These are phyloP conservation scores for Melanostoma mellinum DNA, from an alignment of 2,888 invertebrate genomes.

Conservation along the genomic window DNA sequence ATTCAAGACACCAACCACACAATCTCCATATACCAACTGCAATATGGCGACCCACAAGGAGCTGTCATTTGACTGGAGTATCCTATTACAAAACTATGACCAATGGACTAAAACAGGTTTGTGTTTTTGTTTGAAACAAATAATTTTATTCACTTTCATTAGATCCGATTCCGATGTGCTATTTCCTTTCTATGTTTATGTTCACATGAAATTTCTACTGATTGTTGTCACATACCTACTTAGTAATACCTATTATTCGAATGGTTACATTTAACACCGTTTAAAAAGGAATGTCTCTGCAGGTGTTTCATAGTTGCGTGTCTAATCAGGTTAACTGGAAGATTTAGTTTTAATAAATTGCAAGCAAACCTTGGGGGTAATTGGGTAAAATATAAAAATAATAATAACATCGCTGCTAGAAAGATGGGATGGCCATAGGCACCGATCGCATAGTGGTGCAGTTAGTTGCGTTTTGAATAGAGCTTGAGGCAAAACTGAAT, in stretches of 20 bases:
- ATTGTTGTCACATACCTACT: no score
- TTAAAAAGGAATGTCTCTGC: no score
- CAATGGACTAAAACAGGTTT: slow-evolving; percentile 76
- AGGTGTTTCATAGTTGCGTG: background rate
- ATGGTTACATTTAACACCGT: no score
- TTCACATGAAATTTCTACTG: no score
- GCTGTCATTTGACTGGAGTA: slow-evolving; percentile 76
- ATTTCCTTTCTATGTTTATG: background rate
- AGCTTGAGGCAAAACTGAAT: no score
- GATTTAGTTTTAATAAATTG: slow-evolving; percentile 1
- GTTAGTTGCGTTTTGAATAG: no score
- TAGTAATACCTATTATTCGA: no score
- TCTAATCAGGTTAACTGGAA: slow-evolving; percentile 1
- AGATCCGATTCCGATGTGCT: background rate
- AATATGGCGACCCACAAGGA: slow-evolving; percentile 76
- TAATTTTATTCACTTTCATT: slow-evolving; percentile 9
- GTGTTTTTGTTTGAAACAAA: slow-evolving; percentile 44
- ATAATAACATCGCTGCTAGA: background rate
- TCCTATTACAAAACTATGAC: slow-evolving; percentile 74
- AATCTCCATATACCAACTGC: slow-evolving; percentile 26
- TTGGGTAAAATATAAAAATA: background rate
- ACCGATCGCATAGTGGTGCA: no score
- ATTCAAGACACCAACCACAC: slow-evolving; percentile 27
- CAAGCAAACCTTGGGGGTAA: background rate
- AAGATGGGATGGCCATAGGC: no score